Evolutionary conservation across 2,797 vertebrate species (phyloP).

Genomic region (Chelidonichthys spinosus): DNA sequence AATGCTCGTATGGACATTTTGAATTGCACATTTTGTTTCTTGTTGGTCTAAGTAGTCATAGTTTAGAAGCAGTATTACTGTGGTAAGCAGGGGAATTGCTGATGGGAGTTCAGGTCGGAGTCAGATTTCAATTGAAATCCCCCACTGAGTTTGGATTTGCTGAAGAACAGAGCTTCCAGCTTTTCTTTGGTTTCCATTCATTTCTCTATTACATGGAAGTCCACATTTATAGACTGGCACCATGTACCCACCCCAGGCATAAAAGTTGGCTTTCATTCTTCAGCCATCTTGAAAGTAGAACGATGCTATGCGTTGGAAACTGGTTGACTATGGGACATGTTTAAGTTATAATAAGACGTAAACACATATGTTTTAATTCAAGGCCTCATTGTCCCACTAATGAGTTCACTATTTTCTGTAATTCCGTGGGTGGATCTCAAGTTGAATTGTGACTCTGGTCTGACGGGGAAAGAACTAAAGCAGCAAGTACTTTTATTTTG

Average conservation of each 20-base stretch:
- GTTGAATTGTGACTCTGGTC: slow-evolving; percentile 22
- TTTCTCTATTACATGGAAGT: background rate
- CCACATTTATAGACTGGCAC: background rate
- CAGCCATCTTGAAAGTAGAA: background rate
- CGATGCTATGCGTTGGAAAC: slow-evolving; percentile 4
- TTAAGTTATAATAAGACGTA: background rate
- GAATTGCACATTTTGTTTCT: slow-evolving; percentile 53
- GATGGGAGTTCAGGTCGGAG: slow-evolving; percentile 18
- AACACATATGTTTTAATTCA: background rate
- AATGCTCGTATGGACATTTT: slow-evolving; percentile 4
- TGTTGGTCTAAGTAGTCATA: slow-evolving; percentile 5
- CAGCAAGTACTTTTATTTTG: slow-evolving; percentile 34
- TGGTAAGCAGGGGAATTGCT: background rate
- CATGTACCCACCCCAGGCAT: background rate
- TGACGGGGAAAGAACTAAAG: slow-evolving; percentile 17
- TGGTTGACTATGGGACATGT: background rate
- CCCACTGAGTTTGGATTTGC: background rate
- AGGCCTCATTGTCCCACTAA: background rate
- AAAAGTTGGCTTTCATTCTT: background rate
- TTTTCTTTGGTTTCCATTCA: background rate
- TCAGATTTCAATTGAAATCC: slow-evolving; percentile 18
- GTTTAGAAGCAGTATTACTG: background rate
- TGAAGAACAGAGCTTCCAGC: background rate
- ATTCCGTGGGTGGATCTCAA: slow-evolving; percentile 22
- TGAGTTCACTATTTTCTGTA: background rate